A percentile compares a stretch with the other conserved stretches of the same genome.
Evolutionary conservation across 2,797 vertebrate genomes (phyloP).

Genomic region (Malacoraja senta): DNA sequence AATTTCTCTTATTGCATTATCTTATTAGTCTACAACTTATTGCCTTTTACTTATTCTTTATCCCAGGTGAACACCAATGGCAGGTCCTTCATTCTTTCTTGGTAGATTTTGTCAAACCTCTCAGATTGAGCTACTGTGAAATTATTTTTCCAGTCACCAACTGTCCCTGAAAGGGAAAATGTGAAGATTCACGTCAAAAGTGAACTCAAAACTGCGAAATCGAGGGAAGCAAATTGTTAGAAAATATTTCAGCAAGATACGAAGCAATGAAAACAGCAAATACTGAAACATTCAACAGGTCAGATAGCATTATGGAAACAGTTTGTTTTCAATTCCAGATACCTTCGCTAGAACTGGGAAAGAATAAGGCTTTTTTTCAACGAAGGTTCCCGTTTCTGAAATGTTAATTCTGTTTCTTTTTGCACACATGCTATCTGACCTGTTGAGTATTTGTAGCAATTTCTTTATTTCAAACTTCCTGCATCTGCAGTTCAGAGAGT

Average conservation of each 20-base stretch:
- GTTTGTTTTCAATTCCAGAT: too few species aligned
- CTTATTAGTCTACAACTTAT: background rate
- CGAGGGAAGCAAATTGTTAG: background rate
- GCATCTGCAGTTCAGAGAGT: too few species aligned
- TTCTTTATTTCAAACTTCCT: too few species aligned
- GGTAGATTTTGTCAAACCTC: conserved; percentile 33
- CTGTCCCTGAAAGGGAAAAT: background rate
- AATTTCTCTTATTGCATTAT: background rate
- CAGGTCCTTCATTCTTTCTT: conserved; percentile 35
- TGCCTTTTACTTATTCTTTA: conserved; percentile 12
- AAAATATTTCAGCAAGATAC: background rate
- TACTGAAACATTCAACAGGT: too few species aligned
- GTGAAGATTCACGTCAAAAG: background rate
- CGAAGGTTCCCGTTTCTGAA: too few species aligned
- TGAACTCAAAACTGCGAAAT: background rate
- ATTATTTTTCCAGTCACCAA: conserved; percentile 36
- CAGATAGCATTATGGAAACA: too few species aligned
- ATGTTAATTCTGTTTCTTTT: too few species aligned
- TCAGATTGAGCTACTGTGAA: conserved; percentile 34
- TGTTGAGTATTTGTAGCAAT: too few species aligned
- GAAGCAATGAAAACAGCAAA: background rate
- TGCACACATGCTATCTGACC: too few species aligned
- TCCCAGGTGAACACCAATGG: conserved; percentile 26
- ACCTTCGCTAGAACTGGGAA: too few species aligned
- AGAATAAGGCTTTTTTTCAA: too few species aligned